Percentiles rank a stretch among this genome's conserved stretches.
These are phyloP conservation scores for Cataglyphis albicans DNA, from an alignment of 2,888 invertebrate species.

Conservation along the genomic window DNA sequence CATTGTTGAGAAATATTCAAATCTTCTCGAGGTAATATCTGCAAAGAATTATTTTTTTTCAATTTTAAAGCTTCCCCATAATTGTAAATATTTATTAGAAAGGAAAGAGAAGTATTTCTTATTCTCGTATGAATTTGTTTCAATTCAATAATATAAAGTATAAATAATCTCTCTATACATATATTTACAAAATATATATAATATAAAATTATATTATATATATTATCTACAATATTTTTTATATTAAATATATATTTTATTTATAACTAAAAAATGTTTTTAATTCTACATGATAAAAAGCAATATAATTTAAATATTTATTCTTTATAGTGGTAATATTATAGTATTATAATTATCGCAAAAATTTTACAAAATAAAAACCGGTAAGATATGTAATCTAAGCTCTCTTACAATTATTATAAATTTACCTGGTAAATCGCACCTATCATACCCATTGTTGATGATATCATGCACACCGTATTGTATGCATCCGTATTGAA, in stretches of 20 bases:
- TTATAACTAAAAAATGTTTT: not conserved
- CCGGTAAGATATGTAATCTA: not conserved
- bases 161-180: not conserved
- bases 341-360: not conserved
- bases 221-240: not conserved
- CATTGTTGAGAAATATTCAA: constrained; percentile 87
- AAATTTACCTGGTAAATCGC: constrained; percentile 91
- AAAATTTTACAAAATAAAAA: constrained; percentile 15
- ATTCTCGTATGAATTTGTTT: not conserved
- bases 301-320: not conserved
- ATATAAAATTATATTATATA: not conserved
- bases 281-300: not conserved
- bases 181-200: not conserved
- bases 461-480: constrained; percentile 91
- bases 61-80: not conserved
- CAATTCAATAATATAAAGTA: not conserved
- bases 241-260: not conserved
- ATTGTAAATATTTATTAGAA: no score
- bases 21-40: constrained; percentile 90
- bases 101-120: not conserved
- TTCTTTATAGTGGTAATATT: not conserved
- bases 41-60: constrained; percentile 66
- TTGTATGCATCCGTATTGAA: constrained; percentile 93
- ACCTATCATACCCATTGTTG: constrained; percentile 91
- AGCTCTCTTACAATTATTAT: not conserved